Evolutionary conservation across 2,888 invertebrate genomes (phyloP).

Genomic region (Agriopis marginaria): DNA sequence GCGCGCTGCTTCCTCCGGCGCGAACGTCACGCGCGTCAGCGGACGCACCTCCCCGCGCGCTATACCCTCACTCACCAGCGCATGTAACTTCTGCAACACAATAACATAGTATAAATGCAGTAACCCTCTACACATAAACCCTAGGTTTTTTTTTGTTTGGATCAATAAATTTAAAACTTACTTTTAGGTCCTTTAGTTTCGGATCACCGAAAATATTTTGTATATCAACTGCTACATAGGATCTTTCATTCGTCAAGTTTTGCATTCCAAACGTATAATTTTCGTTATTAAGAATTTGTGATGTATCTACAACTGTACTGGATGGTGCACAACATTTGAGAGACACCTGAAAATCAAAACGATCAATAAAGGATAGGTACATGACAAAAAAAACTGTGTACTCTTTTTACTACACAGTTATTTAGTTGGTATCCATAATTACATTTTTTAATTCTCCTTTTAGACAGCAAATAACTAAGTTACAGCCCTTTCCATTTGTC

Average conservation of each 20-base stretch:
- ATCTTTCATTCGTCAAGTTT: constrained; percentile 38
- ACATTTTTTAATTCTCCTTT: constrained; percentile 61
- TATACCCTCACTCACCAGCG: constrained; percentile 62
- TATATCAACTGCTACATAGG: constrained; percentile 49
- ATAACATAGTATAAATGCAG: not conserved
- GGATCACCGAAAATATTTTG: constrained; percentile 40
- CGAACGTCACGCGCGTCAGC: constrained; percentile 58
- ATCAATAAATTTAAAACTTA: constrained; percentile 27
- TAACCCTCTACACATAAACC: too few species aligned
- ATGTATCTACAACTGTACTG: constrained; percentile 46
- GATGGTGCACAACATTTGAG: constrained; percentile 30
- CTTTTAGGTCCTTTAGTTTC: constrained; percentile 24
- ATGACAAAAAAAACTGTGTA: not conserved
- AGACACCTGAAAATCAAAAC: constrained; percentile 34
- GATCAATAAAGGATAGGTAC: not conserved
- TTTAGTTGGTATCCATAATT: constrained; percentile 22
- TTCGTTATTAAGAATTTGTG: constrained; percentile 46
- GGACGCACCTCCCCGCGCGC: constrained; percentile 64
- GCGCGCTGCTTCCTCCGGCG: constrained; percentile 54
- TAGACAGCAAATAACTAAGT: constrained; percentile 57
- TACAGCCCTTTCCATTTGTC: constrained; percentile 53
- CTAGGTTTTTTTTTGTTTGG: too few species aligned
- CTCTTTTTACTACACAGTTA: too few species aligned
- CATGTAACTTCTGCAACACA: constrained; percentile 53
- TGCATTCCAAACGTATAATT: constrained; percentile 50